Evolutionary conservation across 1,140 invertebrate genomes (phyloP), one percentile per base, ranked within the genome.

Genomic region (Antheraea pernyi): DNA sequence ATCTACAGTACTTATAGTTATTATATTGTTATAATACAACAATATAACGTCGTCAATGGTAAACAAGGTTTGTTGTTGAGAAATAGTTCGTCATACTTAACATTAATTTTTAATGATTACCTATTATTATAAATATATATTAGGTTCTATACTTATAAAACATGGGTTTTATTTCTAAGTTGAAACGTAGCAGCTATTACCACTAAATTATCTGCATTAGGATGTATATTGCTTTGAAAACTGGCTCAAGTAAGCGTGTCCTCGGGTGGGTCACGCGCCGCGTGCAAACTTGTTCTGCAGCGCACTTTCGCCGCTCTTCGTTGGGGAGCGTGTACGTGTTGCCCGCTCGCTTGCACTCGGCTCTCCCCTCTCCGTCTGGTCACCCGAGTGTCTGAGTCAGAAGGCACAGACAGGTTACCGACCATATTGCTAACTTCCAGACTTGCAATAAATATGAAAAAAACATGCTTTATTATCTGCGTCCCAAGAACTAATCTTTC

Each of bases 191-290:
- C 22, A 30, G 4, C 46, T 53, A 16, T 53, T n/a, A 42, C 39
- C 39, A 42, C 39, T 42, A 16, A 53, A 53, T 53, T 53, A 53
- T 16, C 4, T 53, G 46, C 46, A 53, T 68, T 73, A 59, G 64
- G 68, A 58, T 71, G 60, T 63, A 70, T 65, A 59, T 66, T 68
- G 66, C 46, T 68, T 72, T 69, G 46, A 48, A 62, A 71, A 58
- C 64, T 59, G 48, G 60, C 65, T 68, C 62, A 61, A 69, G 66
- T 71, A 68, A 71, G 74, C 82, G 68, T 88, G 88, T 89, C 88
- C 88, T 89, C 86, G 83, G 80, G 82, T 86, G 76, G 88, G 89
- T 90, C 88, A 90, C 88, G 86, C 86, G 82, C 80, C 76, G 75
- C 72, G 77, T 80, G 79, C 82, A 89, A 91, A 91, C 89, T 77